Evolutionary conservation across 1,140 invertebrate genomes (phyloP).

Genomic region (Papilio helenus): DNA sequence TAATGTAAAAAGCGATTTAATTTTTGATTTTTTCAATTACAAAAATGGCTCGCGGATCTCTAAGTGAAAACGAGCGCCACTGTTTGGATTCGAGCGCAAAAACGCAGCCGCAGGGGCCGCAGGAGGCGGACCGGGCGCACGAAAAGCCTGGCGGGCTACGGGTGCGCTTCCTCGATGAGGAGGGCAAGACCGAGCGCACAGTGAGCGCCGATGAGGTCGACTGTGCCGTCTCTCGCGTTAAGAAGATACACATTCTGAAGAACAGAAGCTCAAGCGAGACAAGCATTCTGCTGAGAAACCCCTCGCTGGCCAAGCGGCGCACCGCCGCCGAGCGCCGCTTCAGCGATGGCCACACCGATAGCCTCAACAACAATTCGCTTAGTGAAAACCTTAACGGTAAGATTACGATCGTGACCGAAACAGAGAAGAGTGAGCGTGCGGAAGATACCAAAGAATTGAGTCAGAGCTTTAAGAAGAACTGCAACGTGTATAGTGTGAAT

Average conservation of each 20-base stretch:
- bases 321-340: constrained; percentile 64
- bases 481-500: constrained; percentile 81
- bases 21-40: constrained; percentile 45
- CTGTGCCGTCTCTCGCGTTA: constrained; percentile 65
- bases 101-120: constrained; percentile 65
- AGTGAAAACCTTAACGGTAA: constrained; percentile 74
- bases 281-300: constrained; percentile 76
- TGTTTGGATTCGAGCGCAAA: constrained; percentile 69
- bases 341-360: constrained; percentile 68
- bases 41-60: constrained; percentile 74
- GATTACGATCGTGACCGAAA: constrained; percentile 47
- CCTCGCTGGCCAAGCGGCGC: constrained; percentile 71
- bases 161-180: constrained; percentile 77
- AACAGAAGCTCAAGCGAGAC: constrained; percentile 81
- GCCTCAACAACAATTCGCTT: constrained; percentile 75
- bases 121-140: constrained; percentile 65
- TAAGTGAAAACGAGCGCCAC: constrained; percentile 76
- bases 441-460: constrained; percentile 73
- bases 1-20: constrained; percentile 59
- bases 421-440: constrained; percentile 63
- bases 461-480: constrained; percentile 77
- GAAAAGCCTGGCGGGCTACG: constrained; percentile 71
- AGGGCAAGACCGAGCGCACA: constrained; percentile 78
- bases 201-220: constrained; percentile 79
- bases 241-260: constrained; percentile 80